Conservation (phyloP, 2,113 vertebrate species). For the Elachura formosa region DNA sequence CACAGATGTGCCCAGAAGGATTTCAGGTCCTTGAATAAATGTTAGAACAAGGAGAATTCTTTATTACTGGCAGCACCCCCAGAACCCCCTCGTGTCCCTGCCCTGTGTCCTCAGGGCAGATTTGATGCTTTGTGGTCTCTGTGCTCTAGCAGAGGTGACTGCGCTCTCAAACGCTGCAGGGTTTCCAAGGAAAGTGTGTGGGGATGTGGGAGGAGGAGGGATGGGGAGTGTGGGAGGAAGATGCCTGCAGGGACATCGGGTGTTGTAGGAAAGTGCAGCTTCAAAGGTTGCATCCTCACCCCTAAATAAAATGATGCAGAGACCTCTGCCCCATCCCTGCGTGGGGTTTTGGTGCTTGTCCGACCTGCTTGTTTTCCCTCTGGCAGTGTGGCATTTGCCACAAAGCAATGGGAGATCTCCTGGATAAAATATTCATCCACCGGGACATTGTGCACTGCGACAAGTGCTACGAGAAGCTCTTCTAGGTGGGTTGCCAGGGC, state of each 20-base stretch:
- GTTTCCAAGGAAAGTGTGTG: not conserved
- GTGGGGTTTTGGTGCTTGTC: not conserved
- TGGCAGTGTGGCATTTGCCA: conserved; percentile 82
- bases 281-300: not conserved
- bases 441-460: conserved; percentile 84
- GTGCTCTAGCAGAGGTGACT: not conserved
- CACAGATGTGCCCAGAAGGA: not conserved
- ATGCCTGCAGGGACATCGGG: not conserved
- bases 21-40: not conserved
- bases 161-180: not conserved
- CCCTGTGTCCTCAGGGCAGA: not conserved
- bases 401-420: conserved; percentile 85
- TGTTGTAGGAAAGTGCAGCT: not conserved
- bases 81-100: not conserved
- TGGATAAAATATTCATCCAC: conserved; percentile 83
- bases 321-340: not conserved
- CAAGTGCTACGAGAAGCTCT: conserved; percentile 79
- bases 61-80: not conserved
- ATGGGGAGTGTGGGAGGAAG: not conserved
- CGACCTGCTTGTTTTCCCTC: not conserved
- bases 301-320: not conserved
- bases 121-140: not conserved
- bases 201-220: too few relatives aligned
- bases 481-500: conserved; percentile 64
- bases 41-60: not conserved